Conservation (phyloP, 1,140 invertebrate species). For the Whitmania pigra region DNA sequence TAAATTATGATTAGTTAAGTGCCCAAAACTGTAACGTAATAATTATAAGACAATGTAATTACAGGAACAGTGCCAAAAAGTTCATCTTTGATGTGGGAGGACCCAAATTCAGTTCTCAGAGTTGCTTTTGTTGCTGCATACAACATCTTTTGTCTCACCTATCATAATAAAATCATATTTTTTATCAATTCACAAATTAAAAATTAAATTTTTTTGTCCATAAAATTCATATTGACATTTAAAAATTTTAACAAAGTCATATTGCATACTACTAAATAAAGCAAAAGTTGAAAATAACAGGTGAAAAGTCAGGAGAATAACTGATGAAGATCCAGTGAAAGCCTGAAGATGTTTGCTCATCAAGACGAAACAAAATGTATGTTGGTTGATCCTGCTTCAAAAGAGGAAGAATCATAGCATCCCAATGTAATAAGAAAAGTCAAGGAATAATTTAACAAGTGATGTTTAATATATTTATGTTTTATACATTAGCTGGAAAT, state of each 20-base stretch:
- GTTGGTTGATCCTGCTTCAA: slow-evolving; percentile 77
- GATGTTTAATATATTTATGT: not conserved
- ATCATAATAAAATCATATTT: too few species aligned
- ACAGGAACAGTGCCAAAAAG: slow-evolving; percentile 68
- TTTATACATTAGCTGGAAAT: not conserved
- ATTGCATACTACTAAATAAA: not conserved
- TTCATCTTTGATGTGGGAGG: slow-evolving; percentile 76
- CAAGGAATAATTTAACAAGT: slow-evolving; percentile 26
- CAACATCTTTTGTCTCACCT: slow-evolving; percentile 82
- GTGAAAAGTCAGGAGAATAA: slow-evolving; percentile 81
- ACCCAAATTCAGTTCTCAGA: slow-evolving; percentile 88
- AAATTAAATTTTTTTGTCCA: too few species aligned
- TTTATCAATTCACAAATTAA: too few species aligned
- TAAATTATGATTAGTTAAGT: not conserved
- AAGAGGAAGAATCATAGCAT: slow-evolving; percentile 60
- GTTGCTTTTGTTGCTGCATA: slow-evolving; percentile 97
- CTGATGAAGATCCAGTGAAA: slow-evolving; percentile 88
- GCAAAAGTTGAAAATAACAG: slow-evolving; percentile 39
- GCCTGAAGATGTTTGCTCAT: slow-evolving; percentile 57
- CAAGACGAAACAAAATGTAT: slow-evolving; percentile 80
- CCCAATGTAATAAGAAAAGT: slow-evolving; percentile 50
- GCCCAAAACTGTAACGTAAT: not conserved
- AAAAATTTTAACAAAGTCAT: not conserved
- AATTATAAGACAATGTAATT: slow-evolving; percentile 34
- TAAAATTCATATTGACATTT: too few species aligned